Conservation (phyloP, 1,140 invertebrate genomes). For the Cydia splendana region DNA sequence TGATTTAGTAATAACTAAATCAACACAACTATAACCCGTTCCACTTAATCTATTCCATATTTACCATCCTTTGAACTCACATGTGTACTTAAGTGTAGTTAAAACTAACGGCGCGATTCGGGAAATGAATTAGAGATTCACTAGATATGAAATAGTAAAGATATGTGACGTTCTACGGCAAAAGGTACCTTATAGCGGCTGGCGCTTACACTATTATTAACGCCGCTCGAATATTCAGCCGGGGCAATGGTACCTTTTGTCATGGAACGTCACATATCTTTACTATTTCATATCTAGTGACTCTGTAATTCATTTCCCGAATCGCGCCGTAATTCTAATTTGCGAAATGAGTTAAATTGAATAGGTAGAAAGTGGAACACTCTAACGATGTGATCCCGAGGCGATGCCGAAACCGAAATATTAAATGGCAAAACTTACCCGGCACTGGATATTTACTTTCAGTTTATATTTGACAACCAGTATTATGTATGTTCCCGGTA, state of each 20-base stretch:
- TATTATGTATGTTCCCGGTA: not conserved
- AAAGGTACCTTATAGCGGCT: too few species aligned
- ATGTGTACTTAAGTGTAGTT: not conserved
- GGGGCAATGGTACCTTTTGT: too few species aligned
- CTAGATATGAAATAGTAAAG: too few species aligned
- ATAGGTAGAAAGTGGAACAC: not conserved
- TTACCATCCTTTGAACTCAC: not conserved
- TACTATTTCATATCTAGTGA: too few species aligned
- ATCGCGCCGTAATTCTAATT: too few species aligned
- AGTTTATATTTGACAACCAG: not conserved
- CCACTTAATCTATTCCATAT: not conserved
- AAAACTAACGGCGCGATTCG: too few species aligned
- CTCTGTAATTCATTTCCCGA: too few species aligned
- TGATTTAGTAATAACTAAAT: not conserved
- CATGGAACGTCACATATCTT: too few species aligned
- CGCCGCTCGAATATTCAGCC: too few species aligned
- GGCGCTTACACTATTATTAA: too few species aligned
- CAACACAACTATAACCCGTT: not conserved
- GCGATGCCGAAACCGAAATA: constrained; percentile 29
- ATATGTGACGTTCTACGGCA: too few species aligned
- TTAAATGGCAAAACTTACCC: constrained; percentile 15
- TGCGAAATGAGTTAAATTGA: not conserved
- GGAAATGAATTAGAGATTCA: too few species aligned
- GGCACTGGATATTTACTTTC: not conserved
- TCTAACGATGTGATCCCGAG: not conserved